Evolutionary conservation across 2,797 vertebrate genomes (phyloP), one percentile per base, ranked within the genome.

Genomic region (Lagodon rhomboides): DNA sequence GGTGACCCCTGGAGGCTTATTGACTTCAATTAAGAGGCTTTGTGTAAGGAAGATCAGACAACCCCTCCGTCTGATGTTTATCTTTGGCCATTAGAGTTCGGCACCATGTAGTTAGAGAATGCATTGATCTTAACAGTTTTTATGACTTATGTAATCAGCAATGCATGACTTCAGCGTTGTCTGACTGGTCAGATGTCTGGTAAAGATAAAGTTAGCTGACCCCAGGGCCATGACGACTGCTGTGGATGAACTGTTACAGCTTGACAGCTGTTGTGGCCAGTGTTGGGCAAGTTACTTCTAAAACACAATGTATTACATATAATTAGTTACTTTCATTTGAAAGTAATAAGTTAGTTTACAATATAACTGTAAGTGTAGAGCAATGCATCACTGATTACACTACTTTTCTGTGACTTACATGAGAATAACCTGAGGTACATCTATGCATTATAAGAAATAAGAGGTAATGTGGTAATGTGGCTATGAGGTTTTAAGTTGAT

Each of bases 51-150:
- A 85, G 76, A 90, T 91, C 84, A 89, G 82, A 87, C 68, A 65
- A 50, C 23, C 70, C 53, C 58, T 82, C 60, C 3, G 50, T 86
- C 83, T 87, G 83, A 90, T 91, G 73, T 84, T 92, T 92, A 93
- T 91, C 92, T 90, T 10, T 84, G 83, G 68, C 85, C 78, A 85
- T 91, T 92, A 90, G 80, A 6, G 58, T 73, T 56, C 17, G 56
- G 34, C 71, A 65, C 83, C 78, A 89, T 44, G 12, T 76, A 79
- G 84, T 82, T 80, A 79, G 69, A 86, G 68, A 88, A 86, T 71
- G 77, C 88, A 78, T 80, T 93, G 83, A 91, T 90, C 86, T 70
- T 86, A 78, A 84, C 81, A 65, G 70, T 81, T 82, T 89, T 90
- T 90, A 85, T 87, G 82, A 86, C 81, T 87, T 77, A 67, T 79